Evolutionary conservation across 2,888 invertebrate genomes (phyloP), one percentile per base, ranked within the genome.

Genomic region (Spialia ferax): DNA sequence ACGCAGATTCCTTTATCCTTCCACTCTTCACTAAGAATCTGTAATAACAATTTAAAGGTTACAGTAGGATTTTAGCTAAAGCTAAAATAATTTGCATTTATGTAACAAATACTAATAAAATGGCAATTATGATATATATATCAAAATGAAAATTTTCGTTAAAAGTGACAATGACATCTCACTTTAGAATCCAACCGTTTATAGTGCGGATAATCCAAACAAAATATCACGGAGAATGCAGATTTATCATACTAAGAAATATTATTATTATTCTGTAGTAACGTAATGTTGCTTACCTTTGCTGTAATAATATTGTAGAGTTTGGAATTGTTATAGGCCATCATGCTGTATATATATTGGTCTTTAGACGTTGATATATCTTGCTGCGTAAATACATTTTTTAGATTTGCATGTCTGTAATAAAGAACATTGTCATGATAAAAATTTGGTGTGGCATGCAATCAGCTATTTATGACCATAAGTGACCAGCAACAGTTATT

Each of bases 301-400:
- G 97, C 96, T 80, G 98, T 97, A 20, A 98, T 91, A 60, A 98
- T 94, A 89, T 98, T 98, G 82, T 97, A 98, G 42, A 99, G 89
- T 88, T 99, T 99, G 0, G 97, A 97, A 88, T 98, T 96, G 81
- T 98, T 98, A 86, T 99, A 99, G 0, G 98, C 97, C 91, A 95
- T 95, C 95, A 98, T 96, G 66, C 96, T 96, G 66, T 96, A 95
- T 92, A 96, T 96, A 86, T 96, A 99, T 70, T 95, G 95, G 15
- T 95, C 94, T 13, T 94, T 92, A 0, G 95, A 94, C 59, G 97
- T 97, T 2, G 97, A 97, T 64, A 99, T 89, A 74, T 93, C 94
- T 75, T 95, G 94, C 66, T 94, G 87, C 2, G 91, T 89, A 74
- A 96, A 91, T 55, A 94, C 94, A 74, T 89, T 90, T 73, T 90